phyloP scores from a whole-genome alignment of 2,888 invertebrate species.

The Polydesmus complanatus region DNA sequence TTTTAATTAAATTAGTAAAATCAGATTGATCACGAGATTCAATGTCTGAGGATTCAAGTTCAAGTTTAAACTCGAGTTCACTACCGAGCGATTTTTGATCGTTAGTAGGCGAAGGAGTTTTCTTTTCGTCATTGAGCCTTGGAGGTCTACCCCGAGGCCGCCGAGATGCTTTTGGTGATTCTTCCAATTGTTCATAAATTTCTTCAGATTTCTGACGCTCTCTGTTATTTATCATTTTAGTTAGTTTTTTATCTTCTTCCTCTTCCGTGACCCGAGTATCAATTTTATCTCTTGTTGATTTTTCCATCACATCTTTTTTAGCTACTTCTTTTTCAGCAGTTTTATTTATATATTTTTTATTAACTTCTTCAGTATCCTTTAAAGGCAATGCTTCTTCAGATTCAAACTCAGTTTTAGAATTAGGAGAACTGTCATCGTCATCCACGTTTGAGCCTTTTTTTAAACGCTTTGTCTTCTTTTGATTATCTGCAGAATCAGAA shows the following conservation, averaged over 20 bases:
- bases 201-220: neutral
- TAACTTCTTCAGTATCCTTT: slow-evolving; percentile 1
- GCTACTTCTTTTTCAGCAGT: neutral
- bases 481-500: slow-evolving; percentile 9
- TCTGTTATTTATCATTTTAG: neutral
- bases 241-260: neutral
- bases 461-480: neutral
- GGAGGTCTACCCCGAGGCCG: neutral
- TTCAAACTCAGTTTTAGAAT: slow-evolving; percentile 5
- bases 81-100: neutral
- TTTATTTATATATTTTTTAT: neutral
- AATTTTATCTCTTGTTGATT: neutral
- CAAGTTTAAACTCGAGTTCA: slow-evolving; percentile 19
- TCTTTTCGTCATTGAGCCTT: neutral
- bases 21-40: slow-evolving; percentile 25
- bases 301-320: neutral
- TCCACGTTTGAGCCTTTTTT: neutral
- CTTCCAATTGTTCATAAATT: neutral
- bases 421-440: neutral
- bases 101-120: neutral
- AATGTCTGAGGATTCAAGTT: slow-evolving; percentile 34
- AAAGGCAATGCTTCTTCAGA: too few relatives aligned
- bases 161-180: neutral
- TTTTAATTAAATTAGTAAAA: neutral
- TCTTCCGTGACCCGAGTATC: neutral